Evolutionary conservation across 2,113 vertebrate species (phyloP).

Genomic region (Recurvirostra avosetta): DNA sequence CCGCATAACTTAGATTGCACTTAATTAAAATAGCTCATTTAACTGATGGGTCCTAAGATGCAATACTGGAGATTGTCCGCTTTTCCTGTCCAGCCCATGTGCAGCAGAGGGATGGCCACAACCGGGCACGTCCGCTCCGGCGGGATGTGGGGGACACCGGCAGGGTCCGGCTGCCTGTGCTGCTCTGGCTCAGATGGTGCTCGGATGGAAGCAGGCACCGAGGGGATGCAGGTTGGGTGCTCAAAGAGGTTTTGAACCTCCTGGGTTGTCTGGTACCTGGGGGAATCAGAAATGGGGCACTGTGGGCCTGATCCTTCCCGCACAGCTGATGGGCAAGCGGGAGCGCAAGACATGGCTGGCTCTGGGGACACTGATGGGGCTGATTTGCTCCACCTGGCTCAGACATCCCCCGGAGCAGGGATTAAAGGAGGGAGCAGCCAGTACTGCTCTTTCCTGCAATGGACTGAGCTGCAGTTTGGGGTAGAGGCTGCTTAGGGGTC

Average conservation of each 20-base stretch:
- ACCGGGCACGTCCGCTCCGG: accelerated
- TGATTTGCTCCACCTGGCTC: background rate
- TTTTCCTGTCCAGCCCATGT: background rate
- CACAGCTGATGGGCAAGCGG: background rate
- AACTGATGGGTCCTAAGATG: background rate
- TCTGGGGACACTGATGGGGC: background rate
- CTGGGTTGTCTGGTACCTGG: accelerated
- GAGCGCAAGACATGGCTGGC: background rate
- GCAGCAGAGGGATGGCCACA: background rate
- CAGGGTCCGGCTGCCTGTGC: accelerated
- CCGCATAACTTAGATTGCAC: background rate
- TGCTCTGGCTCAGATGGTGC: accelerated
- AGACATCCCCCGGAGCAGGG: background rate
- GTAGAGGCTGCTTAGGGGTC: background rate
- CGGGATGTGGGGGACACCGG: background rate
- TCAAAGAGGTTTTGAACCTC: background rate
- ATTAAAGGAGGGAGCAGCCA: background rate
- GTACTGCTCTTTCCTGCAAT: accelerated
- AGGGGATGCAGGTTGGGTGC: accelerated
- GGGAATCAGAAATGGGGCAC: background rate
- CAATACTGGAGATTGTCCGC: background rate
- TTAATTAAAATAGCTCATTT: background rate
- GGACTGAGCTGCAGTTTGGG: background rate
- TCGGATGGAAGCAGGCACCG: background rate
- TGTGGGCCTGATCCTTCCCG: background rate